phyloP scores from a whole-genome alignment of 2,888 invertebrate genomes.

The Lepetodrilus schrolli region DNA sequence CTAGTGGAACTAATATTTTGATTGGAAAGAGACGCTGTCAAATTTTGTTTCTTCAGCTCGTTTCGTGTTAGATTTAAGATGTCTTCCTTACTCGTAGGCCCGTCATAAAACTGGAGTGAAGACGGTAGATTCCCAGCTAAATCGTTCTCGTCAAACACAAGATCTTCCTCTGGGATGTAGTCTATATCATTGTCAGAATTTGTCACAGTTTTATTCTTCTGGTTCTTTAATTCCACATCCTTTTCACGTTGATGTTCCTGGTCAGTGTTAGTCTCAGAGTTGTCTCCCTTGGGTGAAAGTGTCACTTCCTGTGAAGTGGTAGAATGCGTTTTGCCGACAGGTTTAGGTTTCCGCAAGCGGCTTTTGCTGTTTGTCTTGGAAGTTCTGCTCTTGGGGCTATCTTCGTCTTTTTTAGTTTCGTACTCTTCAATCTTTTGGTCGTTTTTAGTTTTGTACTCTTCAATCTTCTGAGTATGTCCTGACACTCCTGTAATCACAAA shows the following conservation, averaged over 20 bases:
- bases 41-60: background rate
- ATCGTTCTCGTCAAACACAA: constrained; percentile 13
- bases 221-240: background rate
- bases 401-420: background rate
- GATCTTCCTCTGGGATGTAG: constrained; percentile 1
- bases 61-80: background rate
- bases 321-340: background rate
- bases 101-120: background rate
- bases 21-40: background rate
- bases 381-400: background rate
- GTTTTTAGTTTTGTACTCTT: no score
- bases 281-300: constrained; percentile 11
- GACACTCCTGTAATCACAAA: no score
- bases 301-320: background rate
- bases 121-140: constrained; percentile 10
- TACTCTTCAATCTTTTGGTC: no score
- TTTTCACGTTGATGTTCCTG: no score
- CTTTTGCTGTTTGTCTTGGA: background rate
- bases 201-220: background rate
- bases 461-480: no score
- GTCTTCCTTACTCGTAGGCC: background rate
- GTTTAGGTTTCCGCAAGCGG: background rate
- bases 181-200: background rate
- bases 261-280: background rate
- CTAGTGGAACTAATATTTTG: background rate